Evolutionary conservation across 2,113 vertebrate species (phyloP), one percentile per base, ranked within the genome.

Genomic region (Alligator sinensis): DNA sequence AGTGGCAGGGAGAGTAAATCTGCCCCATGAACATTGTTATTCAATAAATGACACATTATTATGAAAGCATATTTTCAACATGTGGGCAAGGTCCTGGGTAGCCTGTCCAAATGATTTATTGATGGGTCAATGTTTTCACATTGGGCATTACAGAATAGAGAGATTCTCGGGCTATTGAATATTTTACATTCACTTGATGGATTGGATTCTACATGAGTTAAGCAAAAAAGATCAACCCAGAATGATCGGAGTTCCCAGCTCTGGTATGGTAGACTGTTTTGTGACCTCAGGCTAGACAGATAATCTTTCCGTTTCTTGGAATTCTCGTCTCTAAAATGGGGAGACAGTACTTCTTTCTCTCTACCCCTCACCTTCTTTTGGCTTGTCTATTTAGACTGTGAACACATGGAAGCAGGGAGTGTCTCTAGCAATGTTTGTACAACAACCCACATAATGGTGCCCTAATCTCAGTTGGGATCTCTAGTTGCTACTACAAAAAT

Each of bases 151-250:
- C 59, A 59, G 59, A 89, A 57, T 55, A 16, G 25, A 91, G 22
- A n/a, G 84, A 19, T 86, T 93, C 87, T 94, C 47, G 21, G 82
- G 47, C 47, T 75, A 57, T 34, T 80, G 61, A 91, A 92, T 93
- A 82, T 91, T 96, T 96, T 55, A 86, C 70, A 38, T 24, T 62
- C 83, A 66, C 62, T 78, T 91, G 86, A 93, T 86, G 58, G 86
- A 78, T 59, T 54, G 61, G 70, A 82, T 94, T 93, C 96, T 92
- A 64, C 87, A 95, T 86, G 6, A 96, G 94, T 90, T 81, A 87
- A 25, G 75, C 70, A 75, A 86, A 88, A 87, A 93, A 62, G 55
- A 87, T 95, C 82, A 94, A 54, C 70, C 3, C 86, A 87, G 63
- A 83, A 25, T 70, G 28, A 9, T 47, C 59, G 62, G 38, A 38